Percentiles rank a stretch among this genome's conserved stretches.
phyloP scores from a whole-genome alignment of 2,113 vertebrate genomes.

The Oreochromis niloticus region DNA sequence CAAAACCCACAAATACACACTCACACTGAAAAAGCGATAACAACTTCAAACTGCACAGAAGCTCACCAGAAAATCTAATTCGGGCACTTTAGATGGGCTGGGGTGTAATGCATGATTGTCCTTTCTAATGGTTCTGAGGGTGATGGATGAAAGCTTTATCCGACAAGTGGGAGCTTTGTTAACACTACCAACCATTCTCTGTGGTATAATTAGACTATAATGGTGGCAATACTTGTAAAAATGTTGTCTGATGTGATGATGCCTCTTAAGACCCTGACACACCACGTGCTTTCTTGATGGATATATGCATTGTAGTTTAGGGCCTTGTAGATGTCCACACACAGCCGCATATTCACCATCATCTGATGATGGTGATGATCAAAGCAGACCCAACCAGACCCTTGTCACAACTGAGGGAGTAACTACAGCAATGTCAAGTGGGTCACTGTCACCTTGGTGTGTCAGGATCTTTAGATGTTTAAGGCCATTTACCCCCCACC shows the following conservation, averaged over 20 bases:
- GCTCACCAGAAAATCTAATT: not conserved
- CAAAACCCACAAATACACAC: not conserved
- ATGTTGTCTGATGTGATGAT: not conserved
- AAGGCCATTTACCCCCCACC: too few relatives aligned
- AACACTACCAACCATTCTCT: not conserved
- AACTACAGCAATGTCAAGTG: not conserved
- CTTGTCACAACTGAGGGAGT: not conserved
- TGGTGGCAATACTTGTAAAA: not conserved
- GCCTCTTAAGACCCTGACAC: not conserved
- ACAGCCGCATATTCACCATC: not conserved
- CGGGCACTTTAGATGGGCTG: not conserved
- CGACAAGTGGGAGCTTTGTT: not conserved
- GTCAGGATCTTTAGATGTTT: not conserved
- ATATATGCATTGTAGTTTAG: not conserved
- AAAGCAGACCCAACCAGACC: not conserved
- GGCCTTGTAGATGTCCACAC: not conserved
- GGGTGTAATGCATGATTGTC: not conserved
- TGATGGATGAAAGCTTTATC: not conserved
- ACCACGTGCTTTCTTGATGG: not conserved
- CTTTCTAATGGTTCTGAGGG: not conserved
- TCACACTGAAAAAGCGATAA: not conserved
- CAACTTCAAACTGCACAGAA: not conserved
- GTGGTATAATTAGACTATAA: not conserved
- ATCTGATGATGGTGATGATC: not conserved
- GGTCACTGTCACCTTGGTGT: not conserved